phyloP scores from a whole-genome alignment of 2,113 vertebrate species.

The Varanus salvator region DNA sequence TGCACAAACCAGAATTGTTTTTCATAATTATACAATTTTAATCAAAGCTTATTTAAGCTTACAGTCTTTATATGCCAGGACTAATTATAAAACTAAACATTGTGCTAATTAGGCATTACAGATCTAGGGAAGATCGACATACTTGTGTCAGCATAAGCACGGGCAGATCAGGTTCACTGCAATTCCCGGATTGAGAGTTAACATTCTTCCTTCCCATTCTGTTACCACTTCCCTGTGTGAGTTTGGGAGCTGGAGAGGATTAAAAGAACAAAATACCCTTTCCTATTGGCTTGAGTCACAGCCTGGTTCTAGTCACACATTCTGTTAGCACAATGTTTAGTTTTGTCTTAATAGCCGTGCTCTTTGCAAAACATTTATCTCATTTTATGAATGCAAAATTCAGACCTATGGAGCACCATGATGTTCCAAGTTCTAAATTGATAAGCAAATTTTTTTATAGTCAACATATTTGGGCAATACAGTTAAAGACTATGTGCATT shows the following conservation, averaged over 20 bases:
- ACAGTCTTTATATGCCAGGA: background rate
- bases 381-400: background rate
- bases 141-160: no score
- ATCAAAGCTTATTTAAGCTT: background rate
- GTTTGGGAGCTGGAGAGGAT: no score
- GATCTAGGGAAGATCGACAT: no score
- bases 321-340: no score
- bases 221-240: no score
- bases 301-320: no score
- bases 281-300: no score
- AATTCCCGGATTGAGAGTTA: no score
- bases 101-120: no score
- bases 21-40: background rate
- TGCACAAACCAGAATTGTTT: background rate
- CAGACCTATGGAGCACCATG: background rate
- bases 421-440: conserved; percentile 22
- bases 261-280: no score
- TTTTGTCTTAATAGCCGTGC: background rate
- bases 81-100: background rate
- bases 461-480: background rate
- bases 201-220: no score
- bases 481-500: background rate
- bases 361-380: background rate
- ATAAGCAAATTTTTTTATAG: conserved; percentile 13
- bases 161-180: no score